phyloP scores from a whole-genome alignment of 92 coral and sea anemone species.

The Ricordea florida region DNA sequence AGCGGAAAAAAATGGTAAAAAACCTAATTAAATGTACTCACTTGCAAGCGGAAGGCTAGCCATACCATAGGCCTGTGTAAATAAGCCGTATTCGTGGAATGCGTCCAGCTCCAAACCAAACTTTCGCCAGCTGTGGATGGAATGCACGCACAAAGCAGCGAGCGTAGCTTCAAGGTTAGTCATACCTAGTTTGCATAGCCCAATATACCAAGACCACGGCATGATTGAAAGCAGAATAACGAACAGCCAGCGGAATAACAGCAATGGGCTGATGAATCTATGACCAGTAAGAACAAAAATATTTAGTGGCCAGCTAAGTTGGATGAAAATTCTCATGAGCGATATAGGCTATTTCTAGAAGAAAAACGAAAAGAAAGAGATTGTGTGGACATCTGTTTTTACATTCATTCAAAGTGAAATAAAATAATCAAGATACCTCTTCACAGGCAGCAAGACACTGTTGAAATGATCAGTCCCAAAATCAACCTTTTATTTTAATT shows the following conservation, averaged over 20 bases:
- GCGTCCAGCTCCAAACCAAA: slow-evolving; percentile 80
- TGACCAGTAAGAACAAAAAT: neutral
- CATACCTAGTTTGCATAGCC: slow-evolving; percentile 64
- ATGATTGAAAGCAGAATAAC: slow-evolving; percentile 54
- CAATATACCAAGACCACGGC: slow-evolving; percentile 76
- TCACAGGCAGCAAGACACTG: too few relatives aligned
- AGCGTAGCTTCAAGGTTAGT: slow-evolving; percentile 69
- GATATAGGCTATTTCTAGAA: too few relatives aligned
- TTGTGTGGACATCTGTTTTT: too few relatives aligned
- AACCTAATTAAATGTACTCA: too few relatives aligned
- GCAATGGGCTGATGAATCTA: slow-evolving; percentile 59
- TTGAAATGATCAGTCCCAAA: too few relatives aligned
- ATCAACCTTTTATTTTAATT: too few relatives aligned
- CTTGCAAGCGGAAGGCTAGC: slow-evolving; percentile 71
- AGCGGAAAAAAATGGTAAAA: too few relatives aligned
- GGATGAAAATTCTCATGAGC: too few relatives aligned
- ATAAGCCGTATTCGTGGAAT: slow-evolving; percentile 67
- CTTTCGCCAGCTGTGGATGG: slow-evolving; percentile 73
- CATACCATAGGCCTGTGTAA: slow-evolving; percentile 83
- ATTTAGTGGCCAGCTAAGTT: too few relatives aligned
- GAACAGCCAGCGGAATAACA: slow-evolving; percentile 76
- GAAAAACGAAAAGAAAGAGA: too few relatives aligned
- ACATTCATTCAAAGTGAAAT: too few relatives aligned
- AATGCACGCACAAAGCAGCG: slow-evolving; percentile 47
- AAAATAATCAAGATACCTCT: too few relatives aligned